Conservation (phyloP, 2,888 invertebrate species). For the Entomobrya multifasciata region DNA sequence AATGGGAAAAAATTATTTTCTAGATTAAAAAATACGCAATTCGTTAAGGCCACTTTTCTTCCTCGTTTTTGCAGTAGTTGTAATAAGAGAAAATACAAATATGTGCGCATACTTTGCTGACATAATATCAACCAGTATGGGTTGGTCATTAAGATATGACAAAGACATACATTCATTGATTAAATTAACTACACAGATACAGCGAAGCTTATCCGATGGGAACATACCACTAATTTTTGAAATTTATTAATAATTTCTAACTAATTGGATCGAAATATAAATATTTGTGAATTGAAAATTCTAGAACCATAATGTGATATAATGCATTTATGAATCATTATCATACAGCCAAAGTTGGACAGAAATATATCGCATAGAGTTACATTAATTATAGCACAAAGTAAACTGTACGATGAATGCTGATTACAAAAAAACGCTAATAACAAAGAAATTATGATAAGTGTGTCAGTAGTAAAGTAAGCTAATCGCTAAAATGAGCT, state of each 20-base stretch:
- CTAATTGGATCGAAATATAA: slow-evolving; percentile 31
- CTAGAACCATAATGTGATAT: too few species aligned
- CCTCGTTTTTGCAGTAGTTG: background rate
- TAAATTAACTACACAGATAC: too few species aligned
- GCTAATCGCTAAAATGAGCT: slow-evolving; percentile 44
- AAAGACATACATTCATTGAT: too few species aligned
- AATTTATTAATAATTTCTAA: slow-evolving; percentile 46
- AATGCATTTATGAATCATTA: too few species aligned
- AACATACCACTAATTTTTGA: slow-evolving; percentile 12
- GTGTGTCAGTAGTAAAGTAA: slow-evolving; percentile 54
- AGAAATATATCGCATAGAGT: too few species aligned
- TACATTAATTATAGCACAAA: too few species aligned
- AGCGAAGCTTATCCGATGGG: too few species aligned
- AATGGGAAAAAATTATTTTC: slow-evolving; percentile 63
- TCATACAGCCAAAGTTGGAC: too few species aligned
- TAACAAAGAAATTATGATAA: slow-evolving; percentile 30
- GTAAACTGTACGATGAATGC: too few species aligned
- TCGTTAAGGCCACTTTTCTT: slow-evolving; percentile 12
- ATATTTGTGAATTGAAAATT: too few species aligned
- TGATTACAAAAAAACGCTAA: background rate
- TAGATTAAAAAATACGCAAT: slow-evolving; percentile 49
- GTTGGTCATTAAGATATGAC: background rate
- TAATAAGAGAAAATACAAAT: background rate
- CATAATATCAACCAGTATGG: too few species aligned
- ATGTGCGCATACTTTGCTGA: too few species aligned